Percentiles rank a stretch among this genome's conserved stretches.
Conservation (phyloP, 2,888 invertebrate species). For the Drosophila meridionalis region DNA sequence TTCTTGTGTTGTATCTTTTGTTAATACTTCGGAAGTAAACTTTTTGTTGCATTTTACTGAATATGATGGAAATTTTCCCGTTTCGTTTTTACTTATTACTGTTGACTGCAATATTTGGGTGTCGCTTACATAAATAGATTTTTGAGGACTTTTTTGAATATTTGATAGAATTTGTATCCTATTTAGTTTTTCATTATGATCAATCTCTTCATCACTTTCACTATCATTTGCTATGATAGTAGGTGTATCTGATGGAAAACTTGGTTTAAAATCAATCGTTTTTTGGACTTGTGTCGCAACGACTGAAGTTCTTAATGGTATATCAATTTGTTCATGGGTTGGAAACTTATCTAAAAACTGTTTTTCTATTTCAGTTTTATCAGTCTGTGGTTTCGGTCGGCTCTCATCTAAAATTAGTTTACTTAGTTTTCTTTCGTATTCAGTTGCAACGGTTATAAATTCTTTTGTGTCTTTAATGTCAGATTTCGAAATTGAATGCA, state of each 20-base stretch:
- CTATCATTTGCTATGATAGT: conserved; percentile 35
- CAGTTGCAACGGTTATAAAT: conserved; percentile 43
- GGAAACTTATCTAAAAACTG: conserved; percentile 54
- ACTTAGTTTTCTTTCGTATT: conserved; percentile 55
- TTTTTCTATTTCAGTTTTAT: neutral
- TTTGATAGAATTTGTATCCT: conserved; percentile 32
- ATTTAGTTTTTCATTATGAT: conserved; percentile 13
- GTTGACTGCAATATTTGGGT: neutral
- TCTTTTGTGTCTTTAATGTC: conserved; percentile 60
- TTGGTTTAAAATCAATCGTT: conserved; percentile 6
- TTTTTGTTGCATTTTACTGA: neutral
- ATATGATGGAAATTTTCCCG: conserved; percentile 42
- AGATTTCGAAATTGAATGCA: conserved; percentile 54
- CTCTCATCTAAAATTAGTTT: conserved; percentile 31
- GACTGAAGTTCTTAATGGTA: neutral
- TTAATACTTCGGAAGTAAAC: neutral
- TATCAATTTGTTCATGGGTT: conserved; percentile 10
- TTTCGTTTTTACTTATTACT: neutral
- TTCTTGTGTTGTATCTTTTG: neutral
- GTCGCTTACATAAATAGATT: neutral
- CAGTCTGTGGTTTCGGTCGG: conserved; percentile 9
- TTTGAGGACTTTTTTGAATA: neutral
- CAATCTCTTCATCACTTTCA: conserved; percentile 67
- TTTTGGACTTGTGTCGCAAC: conserved; percentile 18
- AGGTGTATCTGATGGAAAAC: conserved; percentile 47